Base-by-base conservation (phyloP, 2,888 invertebrate species). In the Nowickia ferox region DNA sequence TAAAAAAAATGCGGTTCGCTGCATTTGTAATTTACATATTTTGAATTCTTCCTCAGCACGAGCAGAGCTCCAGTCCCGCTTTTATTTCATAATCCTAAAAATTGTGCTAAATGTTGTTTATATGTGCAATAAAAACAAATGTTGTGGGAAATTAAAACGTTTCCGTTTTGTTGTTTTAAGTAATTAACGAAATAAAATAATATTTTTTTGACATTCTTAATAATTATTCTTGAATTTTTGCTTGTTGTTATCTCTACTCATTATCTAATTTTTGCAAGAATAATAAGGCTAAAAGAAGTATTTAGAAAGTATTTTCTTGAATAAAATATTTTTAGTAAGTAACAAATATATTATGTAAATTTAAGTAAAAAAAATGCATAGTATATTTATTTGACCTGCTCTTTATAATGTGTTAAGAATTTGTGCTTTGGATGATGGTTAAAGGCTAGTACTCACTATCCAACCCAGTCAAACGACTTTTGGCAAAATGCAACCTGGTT, bases 111-210 rank as follows among this genome's bases (percentile, higher is more conserved):
- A 68, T 48, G 30, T 30, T 30, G 30, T 30, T 30, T n/a, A 79
- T 48, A 57, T 59, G 42, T 66, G 65, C 63, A 66, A 82, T 66
- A 65, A 66, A 48, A 66, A 66, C 38, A 74, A 77, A 46, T 44
- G 19, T 57, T 71, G 84, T 51, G 89, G 91, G 90, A 90, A 90
- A 90, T 90, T 89, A 89, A 88, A 91, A 90, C 88, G 89, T 89
- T 90, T 90, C 91, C 90, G 89, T 87, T 88, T 90, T 87, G 87
- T 87, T 87, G 78, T 38, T 66, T 40, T 66, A 10, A 51, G 10
- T 8, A 30, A 38, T 55, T 53, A 19, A 22, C 2, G 17, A 55
- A 38, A n/a, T 11, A 65, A 53, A 30, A 10, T 59, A 0, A 30
- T 30, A 30, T 30, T 30, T 30, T 5, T 30, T 30, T 66, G n/a